These are phyloP conservation scores for Beroe forskalii DNA, from an alignment of 37 sponge, comb jelly and placozoan species.

Conservation along the genomic window DNA sequence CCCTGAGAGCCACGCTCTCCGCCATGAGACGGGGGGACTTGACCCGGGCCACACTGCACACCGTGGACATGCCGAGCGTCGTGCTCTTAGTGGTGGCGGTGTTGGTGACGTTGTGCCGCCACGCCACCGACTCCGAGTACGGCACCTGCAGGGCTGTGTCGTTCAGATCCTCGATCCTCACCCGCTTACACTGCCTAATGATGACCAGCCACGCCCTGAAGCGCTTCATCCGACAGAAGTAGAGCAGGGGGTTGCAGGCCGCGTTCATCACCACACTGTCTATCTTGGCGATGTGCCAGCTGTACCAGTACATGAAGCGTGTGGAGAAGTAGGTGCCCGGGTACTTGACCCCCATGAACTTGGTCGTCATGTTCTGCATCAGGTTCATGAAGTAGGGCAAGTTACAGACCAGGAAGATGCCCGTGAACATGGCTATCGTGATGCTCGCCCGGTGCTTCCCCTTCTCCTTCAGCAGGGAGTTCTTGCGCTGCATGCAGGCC, in stretches of 20 bases:
- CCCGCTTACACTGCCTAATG: background rate
- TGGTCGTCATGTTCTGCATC: conserved; percentile 46
- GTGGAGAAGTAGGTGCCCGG: conserved; percentile 39
- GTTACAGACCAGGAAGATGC: conserved; percentile 51
- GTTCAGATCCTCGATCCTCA: background rate
- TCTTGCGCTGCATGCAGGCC: background rate
- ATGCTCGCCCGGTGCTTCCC: conserved; percentile 38
- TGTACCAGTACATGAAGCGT: conserved; percentile 64
- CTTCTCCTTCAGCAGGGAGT: background rate
- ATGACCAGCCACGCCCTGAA: background rate
- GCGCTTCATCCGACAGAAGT: conserved; percentile 49
- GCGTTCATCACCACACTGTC: conserved; percentile 59
- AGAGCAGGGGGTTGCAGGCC: conserved; percentile 22
- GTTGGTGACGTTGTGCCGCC: too few relatives aligned
- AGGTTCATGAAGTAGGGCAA: conserved; percentile 45
- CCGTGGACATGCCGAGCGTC: too few relatives aligned
- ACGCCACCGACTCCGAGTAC: background rate
- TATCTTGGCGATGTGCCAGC: conserved; percentile 65
- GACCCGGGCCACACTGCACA: too few relatives aligned
- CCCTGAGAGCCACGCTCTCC: background rate
- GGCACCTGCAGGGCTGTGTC: background rate
- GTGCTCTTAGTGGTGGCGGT: background rate
- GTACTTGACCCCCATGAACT: conserved; percentile 17
- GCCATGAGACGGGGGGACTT: background rate
- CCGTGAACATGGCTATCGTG: conserved; percentile 61